Evolutionary conservation across 2,888 invertebrate genomes (phyloP).

Genomic region (Lasioglossum leucozonium): DNA sequence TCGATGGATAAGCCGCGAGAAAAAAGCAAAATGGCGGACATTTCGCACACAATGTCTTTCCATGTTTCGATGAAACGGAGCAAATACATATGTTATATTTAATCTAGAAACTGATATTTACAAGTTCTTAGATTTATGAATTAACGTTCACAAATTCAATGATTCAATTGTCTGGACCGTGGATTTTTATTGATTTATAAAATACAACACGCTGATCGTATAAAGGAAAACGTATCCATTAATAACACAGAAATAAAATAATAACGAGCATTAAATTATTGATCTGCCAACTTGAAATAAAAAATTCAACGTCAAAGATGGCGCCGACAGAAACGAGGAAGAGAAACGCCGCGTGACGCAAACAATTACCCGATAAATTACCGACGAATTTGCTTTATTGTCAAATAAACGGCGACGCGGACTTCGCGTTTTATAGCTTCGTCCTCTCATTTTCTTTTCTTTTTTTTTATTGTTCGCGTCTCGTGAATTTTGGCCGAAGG

Average conservation of each 20-base stretch:
- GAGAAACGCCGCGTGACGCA: constrained; percentile 3
- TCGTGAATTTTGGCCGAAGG: not conserved
- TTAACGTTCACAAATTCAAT: not conserved
- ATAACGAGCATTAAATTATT: not conserved
- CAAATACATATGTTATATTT: not conserved
- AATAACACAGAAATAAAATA: too few relatives aligned
- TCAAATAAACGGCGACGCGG: constrained; percentile 14
- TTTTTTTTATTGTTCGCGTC: constrained; percentile 23
- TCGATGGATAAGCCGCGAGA: not conserved
- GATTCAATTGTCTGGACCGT: not conserved
- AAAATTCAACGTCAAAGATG: not conserved
- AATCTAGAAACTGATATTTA: not conserved
- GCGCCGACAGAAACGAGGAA: not conserved
- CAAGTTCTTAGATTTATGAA: not conserved
- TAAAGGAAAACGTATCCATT: too few relatives aligned
- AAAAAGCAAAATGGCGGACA: not conserved
- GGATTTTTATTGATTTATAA: not conserved
- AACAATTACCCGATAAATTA: constrained; percentile 26
- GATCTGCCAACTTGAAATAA: not conserved
- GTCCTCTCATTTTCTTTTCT: not conserved
- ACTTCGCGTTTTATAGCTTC: not conserved
- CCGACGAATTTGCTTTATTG: not conserved
- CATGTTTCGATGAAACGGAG: not conserved
- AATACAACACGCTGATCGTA: too few relatives aligned
- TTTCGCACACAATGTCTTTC: not conserved